A percentile compares a stretch with the other conserved stretches of the same genome.
Conservation (phyloP, 2,888 invertebrate genomes). For the Cheilosia pagana region DNA sequence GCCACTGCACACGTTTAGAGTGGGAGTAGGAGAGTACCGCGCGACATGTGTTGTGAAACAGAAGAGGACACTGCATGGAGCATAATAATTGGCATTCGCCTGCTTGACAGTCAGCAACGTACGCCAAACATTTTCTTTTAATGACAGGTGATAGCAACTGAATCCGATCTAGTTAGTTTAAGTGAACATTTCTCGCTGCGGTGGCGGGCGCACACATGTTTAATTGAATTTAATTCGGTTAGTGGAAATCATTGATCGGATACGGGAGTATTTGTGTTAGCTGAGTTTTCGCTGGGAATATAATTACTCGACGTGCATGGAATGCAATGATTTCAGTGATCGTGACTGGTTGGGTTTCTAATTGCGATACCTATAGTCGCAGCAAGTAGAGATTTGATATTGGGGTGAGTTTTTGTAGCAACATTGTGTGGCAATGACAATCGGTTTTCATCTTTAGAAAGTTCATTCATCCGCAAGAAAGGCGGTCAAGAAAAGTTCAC, state of each 20-base stretch:
- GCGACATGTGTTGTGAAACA: slow-evolving; percentile 62
- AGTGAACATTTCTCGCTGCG: slow-evolving; percentile 43
- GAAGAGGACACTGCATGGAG: slow-evolving; percentile 56
- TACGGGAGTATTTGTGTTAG: slow-evolving; percentile 32
- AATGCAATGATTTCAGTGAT: slow-evolving; percentile 48
- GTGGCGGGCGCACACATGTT: slow-evolving; percentile 44
- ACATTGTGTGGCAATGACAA: background rate
- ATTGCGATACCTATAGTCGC: slow-evolving; percentile 44
- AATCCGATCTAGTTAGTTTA: slow-evolving; percentile 68
- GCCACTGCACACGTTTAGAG: slow-evolving; percentile 13
- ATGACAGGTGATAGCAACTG: slow-evolving; percentile 71
- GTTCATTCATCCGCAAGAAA: slow-evolving; percentile 26
- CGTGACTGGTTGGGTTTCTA: slow-evolving; percentile 59
- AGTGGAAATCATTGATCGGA: slow-evolving; percentile 61
- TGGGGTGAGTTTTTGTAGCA: slow-evolving; percentile 2
- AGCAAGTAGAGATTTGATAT: no score
- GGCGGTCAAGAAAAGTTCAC: slow-evolving; percentile 4
- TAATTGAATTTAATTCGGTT: slow-evolving; percentile 60
- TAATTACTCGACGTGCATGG: slow-evolving; percentile 62
- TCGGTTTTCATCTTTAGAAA: slow-evolving; percentile 28
- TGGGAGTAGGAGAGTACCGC: slow-evolving; percentile 20
- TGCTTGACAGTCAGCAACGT: slow-evolving; percentile 55
- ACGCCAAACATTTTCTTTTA: slow-evolving; percentile 68
- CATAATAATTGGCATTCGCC: slow-evolving; percentile 73
- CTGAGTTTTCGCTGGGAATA: slow-evolving; percentile 39